Conservation (phyloP, 2,113 vertebrate species). For the Crotalus tigris region DNA sequence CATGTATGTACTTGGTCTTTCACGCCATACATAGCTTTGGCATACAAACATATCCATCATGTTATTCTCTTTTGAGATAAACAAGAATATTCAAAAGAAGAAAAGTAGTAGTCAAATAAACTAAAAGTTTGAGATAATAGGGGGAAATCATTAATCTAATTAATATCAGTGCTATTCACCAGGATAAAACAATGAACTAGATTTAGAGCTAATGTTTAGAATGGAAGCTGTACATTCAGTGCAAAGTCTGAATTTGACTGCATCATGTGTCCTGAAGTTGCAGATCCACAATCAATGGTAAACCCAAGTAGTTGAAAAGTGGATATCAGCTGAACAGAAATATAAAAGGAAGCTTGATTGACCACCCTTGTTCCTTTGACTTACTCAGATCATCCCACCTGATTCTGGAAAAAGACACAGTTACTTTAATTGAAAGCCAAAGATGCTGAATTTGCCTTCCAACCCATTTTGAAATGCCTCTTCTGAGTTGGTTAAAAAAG, state of each 20-base stretch:
- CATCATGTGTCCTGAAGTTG: neutral
- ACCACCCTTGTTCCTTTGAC: neutral
- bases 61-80: neutral
- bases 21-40: neutral
- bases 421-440: neutral
- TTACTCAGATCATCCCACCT: neutral
- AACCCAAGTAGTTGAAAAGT: neutral
- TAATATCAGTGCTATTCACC: neutral
- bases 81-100: neutral
- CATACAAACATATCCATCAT: neutral
- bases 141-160: neutral
- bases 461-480: neutral
- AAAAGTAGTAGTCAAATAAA: neutral
- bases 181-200: neutral
- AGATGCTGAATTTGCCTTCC: neutral
- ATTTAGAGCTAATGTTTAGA: neutral
- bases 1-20: neutral
- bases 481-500: neutral
- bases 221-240: neutral
- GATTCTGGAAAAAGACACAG: neutral
- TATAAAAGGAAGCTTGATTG: too few species aligned
- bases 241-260: neutral
- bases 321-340: neutral
- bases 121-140: neutral
- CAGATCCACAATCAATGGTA: neutral